Percentiles rank a stretch among this genome's conserved stretches.
phyloP scores from a whole-genome alignment of 1,140 invertebrate genomes.

The Nomia melanderi region DNA sequence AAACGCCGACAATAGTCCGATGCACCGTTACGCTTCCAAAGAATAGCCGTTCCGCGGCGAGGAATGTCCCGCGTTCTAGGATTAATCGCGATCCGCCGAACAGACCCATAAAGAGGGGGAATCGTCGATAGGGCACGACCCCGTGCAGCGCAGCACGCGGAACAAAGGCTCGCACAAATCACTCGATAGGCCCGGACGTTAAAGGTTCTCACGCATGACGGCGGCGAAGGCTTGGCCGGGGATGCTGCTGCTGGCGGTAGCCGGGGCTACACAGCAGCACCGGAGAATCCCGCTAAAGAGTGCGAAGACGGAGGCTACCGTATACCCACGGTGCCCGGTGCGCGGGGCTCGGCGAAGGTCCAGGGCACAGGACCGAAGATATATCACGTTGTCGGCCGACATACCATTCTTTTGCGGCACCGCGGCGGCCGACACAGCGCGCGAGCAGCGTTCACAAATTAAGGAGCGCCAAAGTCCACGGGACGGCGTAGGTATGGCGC shows the following conservation, averaged over 20 bases:
- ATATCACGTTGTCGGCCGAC: conserved; percentile 78
- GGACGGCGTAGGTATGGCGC: conserved; percentile 70
- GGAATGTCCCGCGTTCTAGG: neutral
- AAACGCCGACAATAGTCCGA: neutral
- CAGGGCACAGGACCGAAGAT: conserved; percentile 71
- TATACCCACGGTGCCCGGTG: conserved; percentile 46
- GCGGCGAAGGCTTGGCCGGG: neutral
- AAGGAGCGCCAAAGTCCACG: conserved; percentile 79
- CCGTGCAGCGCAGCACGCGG: neutral
- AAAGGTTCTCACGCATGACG: conserved; percentile 56
- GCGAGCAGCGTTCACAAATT: conserved; percentile 74
- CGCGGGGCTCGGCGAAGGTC: conserved; percentile 53
- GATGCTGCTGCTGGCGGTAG: neutral
- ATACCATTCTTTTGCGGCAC: conserved; percentile 76
- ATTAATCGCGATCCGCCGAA: conserved; percentile 6
- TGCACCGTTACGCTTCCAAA: neutral
- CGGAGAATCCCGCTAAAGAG: conserved; percentile 56
- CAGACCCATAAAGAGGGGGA: neutral
- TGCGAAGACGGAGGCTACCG: conserved; percentile 66
- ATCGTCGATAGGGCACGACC: conserved; percentile 1
- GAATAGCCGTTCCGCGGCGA: neutral
- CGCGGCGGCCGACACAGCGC: conserved; percentile 63
- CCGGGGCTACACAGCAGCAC: neutral
- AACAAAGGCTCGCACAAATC: conserved; percentile 31
- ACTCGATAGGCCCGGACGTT: conserved; percentile 12